Conservation (phyloP, 2,113 vertebrate genomes). For the pig (Sus scrofa) region T2T-Sscrofa CM000829.6:35548001-35548500, state of each 20-base stretch:
- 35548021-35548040: too few species aligned
- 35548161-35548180: background rate
- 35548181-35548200: background rate
- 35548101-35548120: background rate
- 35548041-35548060: too few species aligned
- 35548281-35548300: background rate
- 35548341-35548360: background rate
- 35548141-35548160: background rate
- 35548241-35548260: background rate
- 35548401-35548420: background rate
- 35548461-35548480: background rate
- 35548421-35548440: background rate
- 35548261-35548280: background rate
- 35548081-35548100: background rate
- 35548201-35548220: background rate
- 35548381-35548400: background rate
- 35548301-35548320: background rate
- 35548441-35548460: background rate
- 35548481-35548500: background rate
- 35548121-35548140: background rate
- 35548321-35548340: background rate
- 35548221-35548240: slow-evolving; percentile 3
- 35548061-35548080: background rate
- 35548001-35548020: too few species aligned
- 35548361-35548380: background rate